Evolutionary conservation across 2,113 vertebrate genomes (phyloP), one percentile per base, ranked within the genome.

Genomic region (Tringa solitaria): DNA sequence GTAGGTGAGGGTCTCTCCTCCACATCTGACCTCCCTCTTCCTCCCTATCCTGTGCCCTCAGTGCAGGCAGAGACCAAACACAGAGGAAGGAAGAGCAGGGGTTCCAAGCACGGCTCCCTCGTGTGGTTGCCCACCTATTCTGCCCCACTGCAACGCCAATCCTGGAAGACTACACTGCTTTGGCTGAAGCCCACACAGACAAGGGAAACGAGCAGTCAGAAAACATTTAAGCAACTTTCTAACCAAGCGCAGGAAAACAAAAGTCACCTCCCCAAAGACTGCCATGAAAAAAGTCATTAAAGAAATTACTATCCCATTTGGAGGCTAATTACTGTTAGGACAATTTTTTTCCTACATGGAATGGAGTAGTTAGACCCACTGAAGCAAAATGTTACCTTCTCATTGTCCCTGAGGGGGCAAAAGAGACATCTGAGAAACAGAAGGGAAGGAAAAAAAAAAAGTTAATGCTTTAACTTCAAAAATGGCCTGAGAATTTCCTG

Each of bases 261-360:
- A 94, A 97, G 93, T 59, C 89, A 89, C 5, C 64, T 96, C 94
- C 83, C 72, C 60, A 51, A 89, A 81, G 94, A 64, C 94, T 56
- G 68, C 46, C 64, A 22, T 1, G 56, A 84, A 84, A 43, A 76
- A 88, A 95, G 83, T 84, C n/a, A 89, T 96, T 93, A 97, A 61
- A 93, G 93, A 95, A 95, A 96, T 95, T 95, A 95, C 76, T 67
- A 43, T 76, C 56, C 70, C 69, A 48, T 91, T 95, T 9, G 4
- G 51, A 91, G 60, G 37, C 77, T 96, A 81, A 96, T 96, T 95
- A 90, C 79, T 77, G 59, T 54, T 41, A 90, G 80, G 91, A 90
- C 67, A 27, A 20, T 50, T 20, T 54, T 68, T 74, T 69, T 23
- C 73, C 69, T 56, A 14, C 7, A 1, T 22, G n/a, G 79, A 88